Base-by-base conservation (phyloP, 2,113 vertebrate species). In the Hymenochirus boettgeri region DNA sequence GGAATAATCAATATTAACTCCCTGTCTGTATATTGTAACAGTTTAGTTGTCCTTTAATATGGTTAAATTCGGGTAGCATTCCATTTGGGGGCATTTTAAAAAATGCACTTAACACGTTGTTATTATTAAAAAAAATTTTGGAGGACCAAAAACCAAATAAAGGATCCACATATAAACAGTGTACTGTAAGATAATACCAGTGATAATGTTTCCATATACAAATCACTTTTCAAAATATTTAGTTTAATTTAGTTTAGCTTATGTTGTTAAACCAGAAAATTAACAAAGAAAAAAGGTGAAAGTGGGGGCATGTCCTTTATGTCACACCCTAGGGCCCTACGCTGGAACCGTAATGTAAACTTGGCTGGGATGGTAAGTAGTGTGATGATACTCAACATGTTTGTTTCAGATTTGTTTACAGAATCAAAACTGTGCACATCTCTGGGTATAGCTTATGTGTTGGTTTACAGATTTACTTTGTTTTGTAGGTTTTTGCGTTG, bases 191-290 rank as follows among this genome's bases (percentile, higher is more conserved):
- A 69, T 69, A 69, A 69, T 51, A 69, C 65, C 65, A 26, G 53
- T 45, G 65, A 25, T 52, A 53, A 53, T 42, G 47, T 60, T 69
- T 69, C 65, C 65, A 60, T 69, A 69, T 69, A 69, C 65, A 69
- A 69, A 53, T 22, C 60, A 60, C 53, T 60, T 57, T 31, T 42
- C 65, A 52, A 69, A 69, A 69, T 69, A 69, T 69, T 69, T 69
- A 53, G 65, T 69, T 69, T 69, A 60, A 69, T 69, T 69, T 69
- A 69, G 65, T 60, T 60, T 69, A 69, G 65, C 47, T 69, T 69
- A 69, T 60, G 65, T 53, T 69, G 65, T 69, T 60, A 69, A n/a
- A 60, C 65, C 57, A 60, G 46, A 69, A 60, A 57, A 48, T 69
- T 69, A 69, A 69, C 57, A 27, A 37, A n/a, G n/a, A n/a, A n/a